phyloP scores from a whole-genome alignment of 2,113 vertebrate genomes.

The Pardalotus punctatus region DNA sequence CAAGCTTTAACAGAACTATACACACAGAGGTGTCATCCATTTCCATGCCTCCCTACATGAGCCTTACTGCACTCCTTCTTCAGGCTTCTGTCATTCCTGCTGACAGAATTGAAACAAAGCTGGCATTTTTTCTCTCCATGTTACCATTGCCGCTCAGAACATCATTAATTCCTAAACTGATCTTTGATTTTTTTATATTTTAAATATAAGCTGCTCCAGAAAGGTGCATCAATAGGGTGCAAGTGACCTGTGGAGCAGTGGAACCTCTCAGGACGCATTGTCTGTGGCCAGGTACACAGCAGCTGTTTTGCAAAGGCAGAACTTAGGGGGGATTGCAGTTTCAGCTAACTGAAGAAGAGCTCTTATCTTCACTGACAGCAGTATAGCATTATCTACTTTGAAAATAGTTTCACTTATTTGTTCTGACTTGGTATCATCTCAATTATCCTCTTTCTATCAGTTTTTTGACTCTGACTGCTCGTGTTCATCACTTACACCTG shows the following conservation, averaged over 20 bases:
- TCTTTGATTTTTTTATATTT: neutral
- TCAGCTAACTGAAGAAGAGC: neutral
- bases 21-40: neutral
- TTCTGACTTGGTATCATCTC: neutral
- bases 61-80: neutral
- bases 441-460: neutral
- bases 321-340: neutral
- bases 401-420: neutral
- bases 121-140: neutral
- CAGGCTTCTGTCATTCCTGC: neutral
- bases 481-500: neutral
- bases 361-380: neutral
- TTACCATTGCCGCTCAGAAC: neutral
- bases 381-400: neutral
- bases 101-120: neutral
- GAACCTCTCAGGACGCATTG: neutral
- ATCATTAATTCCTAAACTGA: neutral
- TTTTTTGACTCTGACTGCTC: fast-evolving
- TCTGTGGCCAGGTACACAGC: neutral
- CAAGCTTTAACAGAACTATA: neutral
- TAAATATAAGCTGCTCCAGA: neutral
- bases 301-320: neutral
- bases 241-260: neutral
- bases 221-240: neutral
- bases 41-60: neutral